A percentile compares a stretch with the other conserved stretches of the same genome.
These are phyloP conservation scores for Lasioglossum calceatum DNA, from an alignment of 2,888 invertebrate species.

Conservation along the genomic window DNA sequence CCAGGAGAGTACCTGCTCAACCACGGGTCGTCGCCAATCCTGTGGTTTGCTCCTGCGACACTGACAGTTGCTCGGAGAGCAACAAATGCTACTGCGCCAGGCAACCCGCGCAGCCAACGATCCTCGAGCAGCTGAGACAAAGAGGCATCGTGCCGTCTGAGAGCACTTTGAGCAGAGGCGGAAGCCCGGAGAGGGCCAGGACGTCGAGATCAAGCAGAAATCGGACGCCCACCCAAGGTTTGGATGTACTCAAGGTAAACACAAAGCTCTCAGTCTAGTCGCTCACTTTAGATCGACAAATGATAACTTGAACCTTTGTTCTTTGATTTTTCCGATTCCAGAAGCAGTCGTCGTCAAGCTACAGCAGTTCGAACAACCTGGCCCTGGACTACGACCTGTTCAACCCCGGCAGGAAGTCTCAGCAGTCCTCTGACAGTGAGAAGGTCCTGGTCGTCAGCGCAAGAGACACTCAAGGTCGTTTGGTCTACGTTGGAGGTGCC, in stretches of 20 bases:
- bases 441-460: constrained; percentile 85
- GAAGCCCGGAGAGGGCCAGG: constrained; percentile 75
- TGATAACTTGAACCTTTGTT: background rate
- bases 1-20: constrained; percentile 79
- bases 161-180: constrained; percentile 78
- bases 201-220: constrained; percentile 69
- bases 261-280: background rate
- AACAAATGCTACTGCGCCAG: constrained; percentile 93
- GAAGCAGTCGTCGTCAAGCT: constrained; percentile 77
- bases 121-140: constrained; percentile 85
- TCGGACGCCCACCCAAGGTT: constrained; percentile 79
- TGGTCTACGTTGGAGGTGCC: constrained; percentile 84
- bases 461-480: constrained; percentile 84
- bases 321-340: constrained; percentile 42
- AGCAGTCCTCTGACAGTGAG: constrained; percentile 78
- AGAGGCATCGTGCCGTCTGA: constrained; percentile 85
- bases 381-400: constrained; percentile 91
- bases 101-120: constrained; percentile 82
- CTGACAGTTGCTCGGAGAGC: constrained; percentile 94
- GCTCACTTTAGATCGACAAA: background rate
- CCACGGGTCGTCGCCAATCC: constrained; percentile 82
- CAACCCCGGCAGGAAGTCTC: constrained; percentile 81
- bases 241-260: constrained; percentile 80
- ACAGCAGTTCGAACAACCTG: constrained; percentile 87
- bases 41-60: constrained; percentile 91